These are phyloP conservation scores for Apus apus DNA, from an alignment of 2,113 vertebrate species.

Conservation along the genomic window DNA sequence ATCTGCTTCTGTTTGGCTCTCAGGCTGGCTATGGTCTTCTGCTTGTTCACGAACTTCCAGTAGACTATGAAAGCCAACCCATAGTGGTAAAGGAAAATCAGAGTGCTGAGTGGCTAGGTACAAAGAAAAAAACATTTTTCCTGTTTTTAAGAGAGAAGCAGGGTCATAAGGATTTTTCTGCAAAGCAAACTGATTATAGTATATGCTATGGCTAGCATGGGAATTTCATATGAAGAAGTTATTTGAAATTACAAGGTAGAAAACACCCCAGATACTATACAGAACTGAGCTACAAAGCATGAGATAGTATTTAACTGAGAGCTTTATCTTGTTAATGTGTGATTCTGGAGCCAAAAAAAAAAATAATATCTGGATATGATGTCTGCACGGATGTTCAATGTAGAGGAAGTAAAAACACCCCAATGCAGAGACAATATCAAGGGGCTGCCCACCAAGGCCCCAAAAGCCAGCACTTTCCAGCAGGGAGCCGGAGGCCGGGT, in stretches of 20 bases:
- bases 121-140: neutral
- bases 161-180: neutral
- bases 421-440: fast-evolving
- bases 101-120: neutral
- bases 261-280: neutral
- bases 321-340: neutral
- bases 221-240: neutral
- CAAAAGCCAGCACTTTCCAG: fast-evolving
- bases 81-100: neutral
- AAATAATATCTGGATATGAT: no score
- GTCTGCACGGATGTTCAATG: fast-evolving
- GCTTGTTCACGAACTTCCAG: neutral
- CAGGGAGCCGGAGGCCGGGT: neutral
- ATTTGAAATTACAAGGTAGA: neutral
- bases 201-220: neutral
- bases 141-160: neutral
- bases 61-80: neutral
- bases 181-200: neutral
- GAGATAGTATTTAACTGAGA: neutral
- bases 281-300: neutral
- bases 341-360: neutral
- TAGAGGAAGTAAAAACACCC: neutral
- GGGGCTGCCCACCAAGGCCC: fast-evolving
- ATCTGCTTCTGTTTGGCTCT: neutral
- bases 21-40: neutral